A percentile compares a stretch with the other conserved stretches of the same genome.
These are phyloP conservation scores for Xiphydria camelus DNA, from an alignment of 2,888 invertebrate species.

Conservation along the genomic window DNA sequence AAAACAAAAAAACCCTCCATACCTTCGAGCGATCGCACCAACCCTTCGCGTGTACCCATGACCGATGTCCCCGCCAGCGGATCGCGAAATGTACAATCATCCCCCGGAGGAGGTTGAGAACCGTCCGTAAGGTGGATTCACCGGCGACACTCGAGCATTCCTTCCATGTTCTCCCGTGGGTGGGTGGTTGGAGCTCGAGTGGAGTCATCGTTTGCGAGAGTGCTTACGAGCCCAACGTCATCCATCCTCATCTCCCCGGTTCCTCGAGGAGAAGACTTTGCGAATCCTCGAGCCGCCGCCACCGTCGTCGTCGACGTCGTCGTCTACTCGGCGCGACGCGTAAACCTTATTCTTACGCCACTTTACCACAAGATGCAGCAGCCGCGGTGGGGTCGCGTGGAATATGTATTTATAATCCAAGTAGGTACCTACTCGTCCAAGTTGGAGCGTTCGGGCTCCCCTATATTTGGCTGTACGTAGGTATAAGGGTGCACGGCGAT, in stretches of 20 bases:
- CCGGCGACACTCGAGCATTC: conserved; percentile 45
- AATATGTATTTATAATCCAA: no score
- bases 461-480: no score
- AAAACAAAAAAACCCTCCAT: no score
- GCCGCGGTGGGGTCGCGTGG: no score
- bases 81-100: no score
- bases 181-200: conserved; percentile 45
- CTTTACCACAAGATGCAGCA: conserved; percentile 50
- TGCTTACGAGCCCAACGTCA: conserved; percentile 46
- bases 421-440: no score
- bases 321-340: conserved; percentile 21
- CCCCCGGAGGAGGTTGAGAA: conserved; percentile 34
- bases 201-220: conserved; percentile 50
- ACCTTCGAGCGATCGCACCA: no score
- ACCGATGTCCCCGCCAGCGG: no score
- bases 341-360: conserved; percentile 58
- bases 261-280: conserved; percentile 35
- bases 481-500: no score
- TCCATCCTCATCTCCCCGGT: conserved; percentile 31
- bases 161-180: conserved; percentile 38
- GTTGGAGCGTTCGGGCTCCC: no score
- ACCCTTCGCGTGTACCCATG: no score
- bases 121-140: conserved; percentile 44
- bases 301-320: conserved; percentile 12
- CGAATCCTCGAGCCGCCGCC: conserved; percentile 37